These are phyloP conservation scores for Parochlus steinenii DNA, from an alignment of 2,888 invertebrate species.

Conservation along the genomic window DNA sequence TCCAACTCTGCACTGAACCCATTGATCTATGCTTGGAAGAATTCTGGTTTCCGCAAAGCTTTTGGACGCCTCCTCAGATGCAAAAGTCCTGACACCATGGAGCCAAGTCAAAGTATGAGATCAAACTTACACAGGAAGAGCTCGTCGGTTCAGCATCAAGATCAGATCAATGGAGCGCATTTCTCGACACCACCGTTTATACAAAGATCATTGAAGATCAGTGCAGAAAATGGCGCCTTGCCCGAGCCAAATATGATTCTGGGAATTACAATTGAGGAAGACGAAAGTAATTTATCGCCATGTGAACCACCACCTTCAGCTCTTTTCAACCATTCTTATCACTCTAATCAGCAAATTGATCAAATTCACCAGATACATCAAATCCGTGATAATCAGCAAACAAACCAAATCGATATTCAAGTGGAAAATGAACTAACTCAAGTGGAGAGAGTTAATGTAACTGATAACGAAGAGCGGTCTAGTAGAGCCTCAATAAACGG, in stretches of 20 bases:
- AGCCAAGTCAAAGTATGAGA: slow-evolving; percentile 18
- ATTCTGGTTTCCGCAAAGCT: slow-evolving; percentile 55
- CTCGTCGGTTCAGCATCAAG: slow-evolving; percentile 15
- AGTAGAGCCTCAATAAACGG: too few relatives aligned
- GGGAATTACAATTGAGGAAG: slow-evolving; percentile 12
- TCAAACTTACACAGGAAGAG: slow-evolving; percentile 16
- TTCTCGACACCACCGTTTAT: slow-evolving; percentile 11
- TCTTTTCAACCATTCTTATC: too few relatives aligned
- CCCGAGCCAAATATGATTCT: slow-evolving; percentile 7
- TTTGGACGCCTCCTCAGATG: slow-evolving; percentile 51
- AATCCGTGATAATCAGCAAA: too few relatives aligned
- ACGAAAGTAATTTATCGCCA: slow-evolving; percentile 10
- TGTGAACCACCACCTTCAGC: too few relatives aligned
- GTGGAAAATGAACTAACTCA: too few relatives aligned
- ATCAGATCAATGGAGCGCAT: slow-evolving; percentile 13
- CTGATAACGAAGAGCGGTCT: too few relatives aligned
- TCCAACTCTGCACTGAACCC: slow-evolving; percentile 69
- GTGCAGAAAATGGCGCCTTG: too few relatives aligned
- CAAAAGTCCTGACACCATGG: slow-evolving; percentile 40
- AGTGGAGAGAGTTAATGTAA: too few relatives aligned
- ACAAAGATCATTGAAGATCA: slow-evolving; percentile 7
- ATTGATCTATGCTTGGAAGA: slow-evolving; percentile 74
- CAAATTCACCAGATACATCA: too few relatives aligned
- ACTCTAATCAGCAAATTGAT: too few relatives aligned
- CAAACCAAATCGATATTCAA: too few relatives aligned